A percentile compares a stretch with the other conserved stretches of the same genome.
These are phyloP conservation scores for Scylla paramamosain DNA, from an alignment of 1,140 invertebrate genomes.

Conservation along the genomic window DNA sequence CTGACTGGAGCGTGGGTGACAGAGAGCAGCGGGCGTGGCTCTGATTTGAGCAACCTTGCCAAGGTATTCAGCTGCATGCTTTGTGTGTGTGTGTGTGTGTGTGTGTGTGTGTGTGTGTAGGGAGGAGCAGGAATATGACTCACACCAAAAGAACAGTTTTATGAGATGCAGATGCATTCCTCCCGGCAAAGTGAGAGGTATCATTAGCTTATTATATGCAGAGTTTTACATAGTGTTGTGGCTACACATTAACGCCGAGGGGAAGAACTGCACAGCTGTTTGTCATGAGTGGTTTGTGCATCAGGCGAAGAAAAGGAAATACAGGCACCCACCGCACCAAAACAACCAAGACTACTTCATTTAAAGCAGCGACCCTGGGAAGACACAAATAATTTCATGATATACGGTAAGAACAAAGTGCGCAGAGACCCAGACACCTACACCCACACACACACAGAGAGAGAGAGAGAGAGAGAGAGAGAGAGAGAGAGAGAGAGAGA, in stretches of 20 bases:
- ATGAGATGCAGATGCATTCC: not conserved
- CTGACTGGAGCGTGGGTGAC: not conserved
- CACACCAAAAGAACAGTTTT: not conserved
- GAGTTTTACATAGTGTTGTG: not conserved
- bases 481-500: too few relatives aligned
- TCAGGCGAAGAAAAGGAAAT: not conserved
- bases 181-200: not conserved
- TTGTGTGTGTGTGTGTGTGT: slow-evolving; percentile 8
- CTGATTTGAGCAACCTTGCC: slow-evolving; percentile 9
- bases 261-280: not conserved
- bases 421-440: too few relatives aligned
- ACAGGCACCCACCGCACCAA: not conserved
- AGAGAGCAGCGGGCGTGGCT: not conserved
- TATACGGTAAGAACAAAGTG: too few relatives aligned
- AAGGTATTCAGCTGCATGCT: not conserved
- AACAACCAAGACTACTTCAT: not conserved
- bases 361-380: too few relatives aligned
- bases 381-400: too few relatives aligned
- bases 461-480: too few relatives aligned
- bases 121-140: not conserved
- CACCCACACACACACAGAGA: too few relatives aligned
- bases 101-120: not conserved
- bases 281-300: not conserved
- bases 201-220: not conserved
- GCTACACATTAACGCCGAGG: not conserved